phyloP scores from a whole-genome alignment of 1,140 invertebrate genomes.

The Heliothis virescens region DNA sequence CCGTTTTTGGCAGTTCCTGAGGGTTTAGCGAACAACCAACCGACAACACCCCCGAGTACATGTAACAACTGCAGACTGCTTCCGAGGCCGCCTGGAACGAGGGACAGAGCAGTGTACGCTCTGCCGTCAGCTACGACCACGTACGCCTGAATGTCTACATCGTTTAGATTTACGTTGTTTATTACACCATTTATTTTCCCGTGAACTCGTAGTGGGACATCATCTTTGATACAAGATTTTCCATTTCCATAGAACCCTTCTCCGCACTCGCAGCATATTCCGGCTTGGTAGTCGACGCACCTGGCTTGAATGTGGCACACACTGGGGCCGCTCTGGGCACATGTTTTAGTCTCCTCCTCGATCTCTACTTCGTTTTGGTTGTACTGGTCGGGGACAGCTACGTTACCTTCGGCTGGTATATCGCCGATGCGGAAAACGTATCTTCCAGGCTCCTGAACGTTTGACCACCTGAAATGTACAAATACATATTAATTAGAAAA shows the following conservation, averaged over 20 bases:
- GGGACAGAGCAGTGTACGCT: slow-evolving; percentile 96
- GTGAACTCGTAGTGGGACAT: slow-evolving; percentile 93
- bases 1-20: slow-evolving; percentile 92
- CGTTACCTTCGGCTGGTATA: slow-evolving; percentile 87
- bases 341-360: slow-evolving; percentile 83
- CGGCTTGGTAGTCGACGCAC: slow-evolving; percentile 93
- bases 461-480: slow-evolving; percentile 91
- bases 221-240: slow-evolving; percentile 93
- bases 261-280: slow-evolving; percentile 96
- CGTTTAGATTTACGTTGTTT: slow-evolving; percentile 91
- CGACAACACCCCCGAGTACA: slow-evolving; percentile 92
- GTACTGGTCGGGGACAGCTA: slow-evolving; percentile 89
- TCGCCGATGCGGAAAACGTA: slow-evolving; percentile 94
- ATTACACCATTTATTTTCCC: slow-evolving; percentile 94
- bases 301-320: slow-evolving; percentile 93
- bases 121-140: slow-evolving; percentile 95
- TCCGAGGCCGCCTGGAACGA: slow-evolving; percentile 91
- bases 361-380: slow-evolving; percentile 79
- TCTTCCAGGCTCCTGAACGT: slow-evolving; percentile 92
- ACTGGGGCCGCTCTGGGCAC: slow-evolving; percentile 87
- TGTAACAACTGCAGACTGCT: slow-evolving; percentile 92
- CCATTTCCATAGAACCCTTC: slow-evolving; percentile 96
- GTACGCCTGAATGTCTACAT: slow-evolving; percentile 96
- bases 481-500: slow-evolving; percentile 29
- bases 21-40: slow-evolving; percentile 96